Evolutionary conservation across 2,888 invertebrate genomes (phyloP).

Genomic region (Choreutis nemorana): DNA sequence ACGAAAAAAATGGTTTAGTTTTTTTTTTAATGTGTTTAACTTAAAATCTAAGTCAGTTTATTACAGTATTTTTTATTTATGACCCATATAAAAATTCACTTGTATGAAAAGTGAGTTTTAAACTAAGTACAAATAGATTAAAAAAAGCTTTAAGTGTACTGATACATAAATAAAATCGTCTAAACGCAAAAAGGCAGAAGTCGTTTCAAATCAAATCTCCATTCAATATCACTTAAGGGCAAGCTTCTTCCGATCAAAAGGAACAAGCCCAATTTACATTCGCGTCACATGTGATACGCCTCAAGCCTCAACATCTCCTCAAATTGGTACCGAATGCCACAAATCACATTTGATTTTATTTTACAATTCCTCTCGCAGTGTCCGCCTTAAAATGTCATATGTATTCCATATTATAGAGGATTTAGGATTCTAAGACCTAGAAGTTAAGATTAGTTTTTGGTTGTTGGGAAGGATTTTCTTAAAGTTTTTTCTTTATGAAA

Average conservation of each 20-base stretch:
- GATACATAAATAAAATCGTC: conserved; percentile 17
- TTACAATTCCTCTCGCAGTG: conserved; percentile 50
- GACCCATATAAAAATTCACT: no score
- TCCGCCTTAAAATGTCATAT: conserved; percentile 15
- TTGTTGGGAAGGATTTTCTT: neutral
- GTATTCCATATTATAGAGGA: neutral
- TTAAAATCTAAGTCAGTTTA: no score
- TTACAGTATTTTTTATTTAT: no score
- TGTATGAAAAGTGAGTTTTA: no score
- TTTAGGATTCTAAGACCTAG: conserved; percentile 3
- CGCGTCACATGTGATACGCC: conserved; percentile 13
- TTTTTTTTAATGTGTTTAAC: no score
- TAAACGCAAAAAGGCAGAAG: no score
- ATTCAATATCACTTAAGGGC: conserved; percentile 39
- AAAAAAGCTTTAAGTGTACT: no score
- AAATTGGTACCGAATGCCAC: conserved; percentile 44
- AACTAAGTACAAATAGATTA: no score
- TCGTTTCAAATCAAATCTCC: no score
- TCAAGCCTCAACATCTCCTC: conserved; percentile 16
- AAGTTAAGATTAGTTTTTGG: conserved; percentile 9
- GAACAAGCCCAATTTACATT: conserved; percentile 27
- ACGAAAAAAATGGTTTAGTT: no score
- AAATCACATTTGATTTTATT: conserved; percentile 60
- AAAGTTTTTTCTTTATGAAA: conserved; percentile 18
- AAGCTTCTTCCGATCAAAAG: conserved; percentile 17